A percentile compares a stretch with the other conserved stretches of the same genome.
These are phyloP conservation scores for Embidobia sp. DNA, from an alignment of 2,888 invertebrate species.

Conservation along the genomic window DNA sequence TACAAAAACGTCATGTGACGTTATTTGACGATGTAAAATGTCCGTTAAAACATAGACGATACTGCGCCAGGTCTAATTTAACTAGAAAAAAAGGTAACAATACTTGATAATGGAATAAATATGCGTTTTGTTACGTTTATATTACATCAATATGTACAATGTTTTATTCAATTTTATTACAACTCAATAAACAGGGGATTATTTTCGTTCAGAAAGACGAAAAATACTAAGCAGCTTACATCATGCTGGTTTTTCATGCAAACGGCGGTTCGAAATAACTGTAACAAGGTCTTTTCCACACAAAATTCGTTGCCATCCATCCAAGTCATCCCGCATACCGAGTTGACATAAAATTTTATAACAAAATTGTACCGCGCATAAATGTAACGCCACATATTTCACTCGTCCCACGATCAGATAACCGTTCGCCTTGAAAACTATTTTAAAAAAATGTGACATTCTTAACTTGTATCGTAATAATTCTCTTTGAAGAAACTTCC, in stretches of 20 bases:
- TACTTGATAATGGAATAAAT: too few species aligned
- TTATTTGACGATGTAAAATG: too few species aligned
- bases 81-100: too few species aligned
- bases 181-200: too few species aligned
- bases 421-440: slow-evolving; percentile 44
- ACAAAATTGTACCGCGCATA: slow-evolving; percentile 33
- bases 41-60: too few species aligned
- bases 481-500: slow-evolving; percentile 52
- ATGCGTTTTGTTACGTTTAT: too few species aligned
- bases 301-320: not conserved
- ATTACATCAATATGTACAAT: too few species aligned
- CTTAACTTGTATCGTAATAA: slow-evolving; percentile 41
- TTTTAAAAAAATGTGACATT: slow-evolving; percentile 60
- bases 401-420: slow-evolving; percentile 45
- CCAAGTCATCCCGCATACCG: not conserved
- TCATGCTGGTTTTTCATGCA: slow-evolving; percentile 7
- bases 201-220: too few species aligned
- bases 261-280: slow-evolving; percentile 2
- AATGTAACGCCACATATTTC: slow-evolving; percentile 41
- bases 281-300: slow-evolving; percentile 3
- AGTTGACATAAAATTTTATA: slow-evolving; percentile 10
- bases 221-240: too few species aligned
- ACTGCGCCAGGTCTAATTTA: too few species aligned
- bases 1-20: too few species aligned
- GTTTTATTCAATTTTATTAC: too few species aligned